These are phyloP conservation scores for Saccostrea glomerata DNA, from an alignment of 1,140 invertebrate genomes.

Conservation along the genomic window DNA sequence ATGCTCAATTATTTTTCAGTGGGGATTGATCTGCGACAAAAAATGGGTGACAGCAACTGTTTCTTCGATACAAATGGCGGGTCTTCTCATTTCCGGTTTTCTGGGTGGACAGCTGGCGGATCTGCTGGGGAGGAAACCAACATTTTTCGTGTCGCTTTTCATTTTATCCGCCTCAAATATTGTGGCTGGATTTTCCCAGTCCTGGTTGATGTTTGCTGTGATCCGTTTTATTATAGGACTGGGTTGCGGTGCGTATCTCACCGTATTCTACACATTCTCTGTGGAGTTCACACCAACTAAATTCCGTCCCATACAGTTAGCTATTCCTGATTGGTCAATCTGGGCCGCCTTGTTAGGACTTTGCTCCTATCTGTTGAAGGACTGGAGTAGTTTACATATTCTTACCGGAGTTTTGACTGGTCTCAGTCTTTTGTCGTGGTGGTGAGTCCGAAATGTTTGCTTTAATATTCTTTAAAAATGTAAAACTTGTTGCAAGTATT, in stretches of 20 bases:
- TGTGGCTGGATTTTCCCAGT: slow-evolving; percentile 56
- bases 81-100: slow-evolving; percentile 66
- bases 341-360: slow-evolving; percentile 53
- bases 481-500: neutral
- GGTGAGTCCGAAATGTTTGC: slow-evolving; percentile 52
- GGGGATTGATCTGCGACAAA: slow-evolving; percentile 67
- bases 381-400: slow-evolving; percentile 60
- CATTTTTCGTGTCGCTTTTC: slow-evolving; percentile 58
- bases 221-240: slow-evolving; percentile 67
- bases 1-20: slow-evolving; percentile 59
- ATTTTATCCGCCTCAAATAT: slow-evolving; percentile 58
- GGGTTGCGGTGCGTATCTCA: slow-evolving; percentile 52
- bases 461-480: neutral
- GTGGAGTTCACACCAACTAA: slow-evolving; percentile 55
- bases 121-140: slow-evolving; percentile 64
- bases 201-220: slow-evolving; percentile 69
- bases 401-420: slow-evolving; percentile 50
- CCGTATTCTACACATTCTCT: slow-evolving; percentile 56
- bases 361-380: slow-evolving; percentile 52
- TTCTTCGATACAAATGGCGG: slow-evolving; percentile 71
- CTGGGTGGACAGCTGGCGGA: slow-evolving; percentile 69
- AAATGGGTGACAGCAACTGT: slow-evolving; percentile 62
- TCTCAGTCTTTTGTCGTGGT: slow-evolving; percentile 63
- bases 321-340: slow-evolving; percentile 47
- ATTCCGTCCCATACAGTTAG: slow-evolving; percentile 48